Evolutionary conservation across 2,797 vertebrate genomes (phyloP), one percentile per base, ranked within the genome.

Genomic region (Champsocephalus gunnari): DNA sequence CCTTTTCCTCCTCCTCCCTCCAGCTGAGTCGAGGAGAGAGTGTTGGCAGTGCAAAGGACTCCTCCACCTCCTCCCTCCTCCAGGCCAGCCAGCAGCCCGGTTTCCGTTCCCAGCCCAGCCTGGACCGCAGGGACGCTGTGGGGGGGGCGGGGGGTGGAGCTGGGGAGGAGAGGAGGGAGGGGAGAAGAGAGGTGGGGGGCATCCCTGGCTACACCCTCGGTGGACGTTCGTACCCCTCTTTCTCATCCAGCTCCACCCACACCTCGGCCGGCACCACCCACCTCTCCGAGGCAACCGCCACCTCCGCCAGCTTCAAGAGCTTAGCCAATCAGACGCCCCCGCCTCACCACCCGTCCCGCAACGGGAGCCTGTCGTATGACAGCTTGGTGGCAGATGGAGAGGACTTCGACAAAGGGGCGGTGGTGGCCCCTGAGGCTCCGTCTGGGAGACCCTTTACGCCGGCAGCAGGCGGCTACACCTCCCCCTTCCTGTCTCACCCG

Each of bases 271-370:
- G 86, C 2, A 84, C 83, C 5, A 73, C 94, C 60, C 95, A 95
- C 56, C 90, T 95, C 64, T 94, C 97, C 0, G 96, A 96, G 78
- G 96, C 91, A 12, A 92, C 90, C 78, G 88, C 88, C 70, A 95
- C 96, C 65, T 97, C 97, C 53, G 93, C 96, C 84, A 98, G 97
- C 83, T 99, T 98, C 90, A 98, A 99, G 93, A 99, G 97, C 90
- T 90, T 98, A 88, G 96, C 95, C 91, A 98, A 97, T 92, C 98
- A 98, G 94, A 98, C 97, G 0, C 92, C 94, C 0, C 92, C 92
- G 0, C 80, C 84, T 6, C 87, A 89, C 51, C 88, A 91, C 16
- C 74, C 85, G 0, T 93, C 96, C 0, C 96, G 96, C 65, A 98
- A 98, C 0, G 97, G 97, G 59, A 98, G 97, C 86, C 91, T 98